Base-by-base conservation (phyloP, 53 echinoderm and acorn worm species). In the Actinopyga echinites region DNA sequence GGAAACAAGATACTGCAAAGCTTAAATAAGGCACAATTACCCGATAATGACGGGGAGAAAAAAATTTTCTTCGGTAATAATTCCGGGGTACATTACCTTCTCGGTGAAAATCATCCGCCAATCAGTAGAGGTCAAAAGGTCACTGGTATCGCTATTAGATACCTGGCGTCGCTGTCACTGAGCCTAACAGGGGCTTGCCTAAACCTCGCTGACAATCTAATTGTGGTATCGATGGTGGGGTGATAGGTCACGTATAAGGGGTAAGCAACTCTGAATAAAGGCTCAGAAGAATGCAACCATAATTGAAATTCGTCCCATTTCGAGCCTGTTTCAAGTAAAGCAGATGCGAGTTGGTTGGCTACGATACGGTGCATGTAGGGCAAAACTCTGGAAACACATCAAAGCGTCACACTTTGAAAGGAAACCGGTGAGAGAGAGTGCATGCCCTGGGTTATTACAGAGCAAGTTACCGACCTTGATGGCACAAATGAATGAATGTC, bases 11-110 rank as follows among this genome's bases (percentile, higher is more conserved):
- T 69, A 69, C 69, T 40, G 25, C 44, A 25, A 44, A 33, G 69
- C 69, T 69, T 69, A 69, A 49, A 42, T 69, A 69, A 69, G 69
- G 44, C 69, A 69, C 69, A 69, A 69, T 69, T 69, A 69, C 69
- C 21, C 8, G 69, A 19, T 69, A 69, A 69, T 40, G 69, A 69
- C 44, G 44, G 24, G 2, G 36, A 13, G 42, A 44, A 25, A 21
- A 30, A 63, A 30, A 10, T 31, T 63, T 63, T 63, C 63, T 63
- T 30, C n/a, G 29, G 5, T 63, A 30, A 63, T 31, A 28, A 31
- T 65, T n/a, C 26, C 40, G 71, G 71, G 25, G 44, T 44, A 71
- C 71, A 71, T 71, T 71, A 71, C n/a, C 71, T 44, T 71, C 9
- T 71, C n/a, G 24, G 40, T 49, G 34, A 40, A n/a, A 40, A 40